Percentiles rank a stretch among this genome's conserved stretches.
phyloP scores from a whole-genome alignment of 37 sponge, comb jelly and placozoan species.

The Halisarca cf. caerulea region DNA sequence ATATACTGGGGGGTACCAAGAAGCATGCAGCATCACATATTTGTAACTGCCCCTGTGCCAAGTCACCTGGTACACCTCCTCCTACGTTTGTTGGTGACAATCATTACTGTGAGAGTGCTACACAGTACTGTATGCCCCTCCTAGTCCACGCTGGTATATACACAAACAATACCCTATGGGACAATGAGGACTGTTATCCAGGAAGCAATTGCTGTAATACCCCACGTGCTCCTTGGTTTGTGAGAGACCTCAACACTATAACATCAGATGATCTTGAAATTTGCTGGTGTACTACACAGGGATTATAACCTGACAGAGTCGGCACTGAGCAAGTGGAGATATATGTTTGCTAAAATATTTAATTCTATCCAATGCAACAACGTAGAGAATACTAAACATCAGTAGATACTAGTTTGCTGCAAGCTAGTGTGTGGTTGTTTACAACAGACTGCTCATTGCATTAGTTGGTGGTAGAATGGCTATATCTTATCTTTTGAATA shows the following conservation, averaged over 20 bases:
- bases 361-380: too few relatives aligned
- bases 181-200: not conserved
- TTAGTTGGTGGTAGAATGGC: too few relatives aligned
- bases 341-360: too few relatives aligned
- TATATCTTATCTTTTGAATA: too few relatives aligned
- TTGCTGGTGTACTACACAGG: not conserved
- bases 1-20: not conserved
- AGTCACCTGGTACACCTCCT: not conserved
- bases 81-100: not conserved
- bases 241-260: not conserved
- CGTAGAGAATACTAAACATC: too few relatives aligned
- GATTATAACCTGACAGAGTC: not conserved
- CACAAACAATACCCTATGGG: slow-evolving; percentile 22
- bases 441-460: too few relatives aligned
- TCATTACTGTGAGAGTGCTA: not conserved
- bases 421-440: too few relatives aligned
- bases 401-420: too few relatives aligned
- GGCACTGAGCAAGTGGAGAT: slow-evolving; percentile 4
- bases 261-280: slow-evolving; percentile 5
- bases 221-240: slow-evolving; percentile 19
- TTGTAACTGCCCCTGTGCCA: slow-evolving; percentile 14
- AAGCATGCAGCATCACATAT: not conserved
- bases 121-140: not conserved
- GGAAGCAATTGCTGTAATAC: slow-evolving; percentile 22
- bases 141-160: not conserved